Conservation (phyloP, 2,113 vertebrate species). For the Oostethus manadensis region DNA sequence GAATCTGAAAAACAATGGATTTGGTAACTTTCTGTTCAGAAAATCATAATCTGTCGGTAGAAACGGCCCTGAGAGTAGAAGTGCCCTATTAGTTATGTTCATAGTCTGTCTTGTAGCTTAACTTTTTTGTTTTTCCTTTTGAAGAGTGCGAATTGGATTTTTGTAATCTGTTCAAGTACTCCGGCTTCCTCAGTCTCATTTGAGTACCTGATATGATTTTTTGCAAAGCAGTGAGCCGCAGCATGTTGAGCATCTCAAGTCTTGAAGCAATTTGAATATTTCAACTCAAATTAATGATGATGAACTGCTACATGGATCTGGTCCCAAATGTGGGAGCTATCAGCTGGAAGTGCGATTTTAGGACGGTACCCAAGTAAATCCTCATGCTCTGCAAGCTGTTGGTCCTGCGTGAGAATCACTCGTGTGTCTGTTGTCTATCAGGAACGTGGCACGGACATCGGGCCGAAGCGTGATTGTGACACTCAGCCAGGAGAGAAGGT, state of each 20-base stretch:
- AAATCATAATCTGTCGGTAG: neutral
- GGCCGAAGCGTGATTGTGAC: conserved; percentile 59
- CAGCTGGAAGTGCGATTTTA: conserved; percentile 13
- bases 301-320: conserved; percentile 19
- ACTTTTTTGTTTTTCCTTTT: neutral
- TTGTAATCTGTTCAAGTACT: conserved; percentile 14
- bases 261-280: conserved; percentile 25
- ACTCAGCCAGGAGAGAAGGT: conserved; percentile 78
- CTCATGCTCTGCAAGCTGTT: conserved; percentile 33
- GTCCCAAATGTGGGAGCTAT: conserved; percentile 20
- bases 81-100: conserved; percentile 43
- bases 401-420: conserved; percentile 39
- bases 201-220: conserved; percentile 12
- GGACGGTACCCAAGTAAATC: conserved; percentile 14
- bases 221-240: conserved; percentile 5
- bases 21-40: too few species aligned
- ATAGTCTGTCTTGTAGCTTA: conserved; percentile 31
- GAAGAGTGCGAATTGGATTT: conserved; percentile 34
- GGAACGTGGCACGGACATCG: conserved; percentile 62
- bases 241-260: conserved; percentile 3
- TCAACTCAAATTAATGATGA: conserved; percentile 21
- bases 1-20: too few species aligned
- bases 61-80: neutral
- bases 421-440: conserved; percentile 63
- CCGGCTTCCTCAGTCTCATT: conserved; percentile 13